phyloP scores from a whole-genome alignment of 2,113 vertebrate species.

The Dipodomys spectabilis region DNA sequence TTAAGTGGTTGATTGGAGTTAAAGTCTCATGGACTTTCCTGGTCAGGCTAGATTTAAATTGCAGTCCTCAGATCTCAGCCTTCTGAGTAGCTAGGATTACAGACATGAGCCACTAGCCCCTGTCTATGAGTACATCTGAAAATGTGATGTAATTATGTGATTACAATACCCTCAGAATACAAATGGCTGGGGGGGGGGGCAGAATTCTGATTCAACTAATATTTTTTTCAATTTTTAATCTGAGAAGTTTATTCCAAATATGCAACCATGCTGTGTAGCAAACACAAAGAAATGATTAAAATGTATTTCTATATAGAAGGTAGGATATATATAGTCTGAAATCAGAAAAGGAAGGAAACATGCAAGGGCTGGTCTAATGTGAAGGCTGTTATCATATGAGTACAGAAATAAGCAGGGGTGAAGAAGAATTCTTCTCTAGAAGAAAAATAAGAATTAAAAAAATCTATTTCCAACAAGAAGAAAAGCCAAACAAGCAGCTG shows the following conservation, averaged over 20 bases:
- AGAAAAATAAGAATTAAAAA: not conserved
- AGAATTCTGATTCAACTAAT: not conserved
- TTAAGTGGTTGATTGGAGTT: too few species aligned
- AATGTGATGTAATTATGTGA: not conserved
- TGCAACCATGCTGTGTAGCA: not conserved
- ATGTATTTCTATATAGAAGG: not conserved
- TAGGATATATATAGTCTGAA: not conserved
- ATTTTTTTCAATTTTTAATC: conserved; percentile 5
- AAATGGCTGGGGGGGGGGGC: not conserved
- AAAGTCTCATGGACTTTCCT: too few species aligned
- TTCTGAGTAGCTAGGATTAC: too few species aligned
- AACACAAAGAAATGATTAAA: not conserved
- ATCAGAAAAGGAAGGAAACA: not conserved
- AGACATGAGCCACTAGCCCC: too few species aligned
- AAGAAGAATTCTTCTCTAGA: not conserved
- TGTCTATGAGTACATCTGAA: too few species aligned
- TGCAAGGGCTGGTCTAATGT: not conserved
- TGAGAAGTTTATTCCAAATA: not conserved
- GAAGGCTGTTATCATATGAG: not conserved
- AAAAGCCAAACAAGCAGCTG: not conserved
- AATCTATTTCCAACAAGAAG: not conserved
- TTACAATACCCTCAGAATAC: not conserved
- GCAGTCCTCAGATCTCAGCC: too few species aligned
- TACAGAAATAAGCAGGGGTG: not conserved
- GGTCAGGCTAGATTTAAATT: too few species aligned